phyloP scores from a whole-genome alignment of 2,888 invertebrate genomes.

The Pristionchus arcanus region DNA sequence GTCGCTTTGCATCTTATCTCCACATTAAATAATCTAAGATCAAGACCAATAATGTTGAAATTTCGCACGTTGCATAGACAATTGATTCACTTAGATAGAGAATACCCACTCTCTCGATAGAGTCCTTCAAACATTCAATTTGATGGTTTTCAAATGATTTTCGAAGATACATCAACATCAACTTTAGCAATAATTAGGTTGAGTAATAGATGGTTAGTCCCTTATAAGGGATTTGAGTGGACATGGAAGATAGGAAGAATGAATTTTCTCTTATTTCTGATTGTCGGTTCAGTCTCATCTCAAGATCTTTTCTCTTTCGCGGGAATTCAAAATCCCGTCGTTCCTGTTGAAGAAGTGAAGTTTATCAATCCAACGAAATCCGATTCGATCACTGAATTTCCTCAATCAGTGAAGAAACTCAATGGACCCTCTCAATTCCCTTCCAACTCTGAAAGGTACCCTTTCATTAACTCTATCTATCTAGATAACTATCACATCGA shows the following conservation, averaged over 20 bases:
- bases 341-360: background rate
- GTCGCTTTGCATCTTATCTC: too few species aligned
- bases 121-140: too few species aligned
- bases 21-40: too few species aligned
- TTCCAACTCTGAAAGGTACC: background rate
- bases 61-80: too few species aligned
- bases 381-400: background rate
- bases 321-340: background rate
- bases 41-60: too few species aligned
- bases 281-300: background rate
- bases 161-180: too few species aligned
- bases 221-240: background rate
- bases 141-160: too few species aligned
- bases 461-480: too few species aligned
- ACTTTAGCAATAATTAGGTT: background rate
- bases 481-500: background rate
- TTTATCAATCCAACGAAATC: background rate
- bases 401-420: background rate
- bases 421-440: constrained; percentile 4
- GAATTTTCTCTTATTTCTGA: background rate
- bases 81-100: too few species aligned
- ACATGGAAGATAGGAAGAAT: background rate
- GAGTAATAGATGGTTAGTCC: background rate
- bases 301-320: constrained; percentile 18
- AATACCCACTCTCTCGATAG: too few species aligned